Base-by-base conservation (phyloP, 2,888 invertebrate species). In the Tenthredo scrophulariae region DNA sequence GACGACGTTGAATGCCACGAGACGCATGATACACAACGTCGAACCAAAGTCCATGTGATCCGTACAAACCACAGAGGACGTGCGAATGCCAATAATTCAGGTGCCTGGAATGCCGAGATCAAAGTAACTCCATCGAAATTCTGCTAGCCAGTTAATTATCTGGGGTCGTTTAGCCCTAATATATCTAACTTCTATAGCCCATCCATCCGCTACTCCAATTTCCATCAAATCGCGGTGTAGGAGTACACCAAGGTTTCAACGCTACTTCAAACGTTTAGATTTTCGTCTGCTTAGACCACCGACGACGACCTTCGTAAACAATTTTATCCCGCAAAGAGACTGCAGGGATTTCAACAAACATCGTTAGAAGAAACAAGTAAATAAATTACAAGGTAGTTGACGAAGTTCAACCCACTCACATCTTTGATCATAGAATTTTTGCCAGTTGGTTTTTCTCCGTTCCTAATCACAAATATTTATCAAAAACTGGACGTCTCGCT, bases 71-170 rank as follows among this genome's bases (percentile, higher is more conserved):
- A 10, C 54, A 54, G n/a, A 62, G 26, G 62, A 62, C 26, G 26
- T 26, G 3, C 54, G n/a, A 29, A 37, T 37, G 9, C n/a, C 33
- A 9, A 37, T 70, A 15, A n/a, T 70, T 70, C n/a, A 26, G 5
- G 13, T 74, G 22, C 43, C 74, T 67, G 13, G 43, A 18, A 43
- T 22, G 26, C 5, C 37, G 65, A 46, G 67, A 82, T 83, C 67
- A 65, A 83, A 46, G 67, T 40, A 18, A 62, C 80, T 37, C 40
- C 26, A 26, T 70, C 43, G 29, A 40, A 26, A 65, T 40, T 40
- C 54, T 37, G 18, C 29, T 37, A 80, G 80, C 26, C 80, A 62
- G 37, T 80, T 65, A 80, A 80, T 80, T 80, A 62, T 80, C 65
- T 62, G 62, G 13, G 54, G 26, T 80, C 37, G 80, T 80, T 80